Base-by-base conservation (phyloP, 2,888 invertebrate species). In the Tinea pellionella region DNA sequence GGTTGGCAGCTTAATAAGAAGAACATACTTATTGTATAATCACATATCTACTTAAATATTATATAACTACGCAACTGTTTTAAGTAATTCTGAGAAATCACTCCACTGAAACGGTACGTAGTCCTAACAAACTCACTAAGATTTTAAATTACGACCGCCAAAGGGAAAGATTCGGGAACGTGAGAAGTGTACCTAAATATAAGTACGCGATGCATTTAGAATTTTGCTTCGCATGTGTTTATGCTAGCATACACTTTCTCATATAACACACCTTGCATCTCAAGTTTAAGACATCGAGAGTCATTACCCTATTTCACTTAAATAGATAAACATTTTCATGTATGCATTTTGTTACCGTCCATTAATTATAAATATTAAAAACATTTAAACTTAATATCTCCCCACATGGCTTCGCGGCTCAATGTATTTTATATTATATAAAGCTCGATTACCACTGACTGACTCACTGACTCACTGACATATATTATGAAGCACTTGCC, bases 151-250 rank as follows among this genome's bases (percentile, higher is more conserved):
- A 24, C 53, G 9, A 24, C 53, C 53, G 53, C 24, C 53, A 53
- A 53, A 53, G 53, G 47, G 53, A 53, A 47, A 24, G 53, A 53
- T n/a, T n/a, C 19, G 24, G 53, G 53, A 53, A 53, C 53, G 47
- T 47, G 47, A 47, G 47, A 47, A 47, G 47, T 47, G 47, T 47
- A 16, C 47, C 47, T 47, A 47, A 47, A 47, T 47, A 47, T 47
- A 47, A 47, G 47, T 47, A 47, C 47, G 47, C 47, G 47, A 15
- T 47, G 47, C 47, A 47, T 47, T 47, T 47, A 15, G 47, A 47
- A 47, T 47, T 47, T 47, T 2, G 15, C 47, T 15, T 47, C n/a
- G 15, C 16, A 15, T 47, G 47, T 47, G 47, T 47, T 47, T 47
- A 47, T 47, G 15, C 47, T 47, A 15, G 47, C 47, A 47, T 15